These are phyloP conservation scores for Piprites chloris DNA, from an alignment of 2,113 vertebrate species.

Conservation along the genomic window DNA sequence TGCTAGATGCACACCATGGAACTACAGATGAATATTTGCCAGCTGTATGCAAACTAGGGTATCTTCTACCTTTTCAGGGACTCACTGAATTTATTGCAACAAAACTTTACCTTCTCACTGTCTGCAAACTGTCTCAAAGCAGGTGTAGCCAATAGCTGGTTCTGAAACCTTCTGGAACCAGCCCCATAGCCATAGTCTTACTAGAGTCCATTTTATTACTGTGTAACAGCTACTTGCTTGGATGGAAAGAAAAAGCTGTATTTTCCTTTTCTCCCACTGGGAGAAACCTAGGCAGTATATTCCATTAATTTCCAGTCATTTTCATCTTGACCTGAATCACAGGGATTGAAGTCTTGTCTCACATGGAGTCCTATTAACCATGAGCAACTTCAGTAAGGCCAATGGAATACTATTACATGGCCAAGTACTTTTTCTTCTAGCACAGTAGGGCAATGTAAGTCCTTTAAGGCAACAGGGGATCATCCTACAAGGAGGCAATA, in stretches of 20 bases:
- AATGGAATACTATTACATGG: neutral
- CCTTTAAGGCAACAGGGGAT: neutral
- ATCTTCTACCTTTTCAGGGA: neutral
- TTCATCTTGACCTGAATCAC: neutral
- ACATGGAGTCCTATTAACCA: neutral
- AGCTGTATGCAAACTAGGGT: neutral
- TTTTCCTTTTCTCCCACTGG: neutral
- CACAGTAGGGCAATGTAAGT: neutral
- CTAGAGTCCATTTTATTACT: neutral
- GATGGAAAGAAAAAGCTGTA: neutral
- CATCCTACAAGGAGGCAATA: neutral
- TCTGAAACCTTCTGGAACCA: neutral
- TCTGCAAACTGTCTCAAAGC: neutral
- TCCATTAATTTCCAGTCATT: neutral
- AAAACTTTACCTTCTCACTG: neutral
- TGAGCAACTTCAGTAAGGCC: neutral
- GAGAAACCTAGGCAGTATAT: neutral
- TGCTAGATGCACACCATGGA: rapidly evolving
- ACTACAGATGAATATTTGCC: neutral
- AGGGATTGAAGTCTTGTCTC: neutral
- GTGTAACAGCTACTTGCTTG: neutral
- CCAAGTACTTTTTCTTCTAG: neutral
- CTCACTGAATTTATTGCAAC: neutral
- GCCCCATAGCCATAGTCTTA: neutral
- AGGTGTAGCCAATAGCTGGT: neutral